Base-by-base conservation (phyloP, 2,797 vertebrate species). In the Poecilia picta region DNA sequence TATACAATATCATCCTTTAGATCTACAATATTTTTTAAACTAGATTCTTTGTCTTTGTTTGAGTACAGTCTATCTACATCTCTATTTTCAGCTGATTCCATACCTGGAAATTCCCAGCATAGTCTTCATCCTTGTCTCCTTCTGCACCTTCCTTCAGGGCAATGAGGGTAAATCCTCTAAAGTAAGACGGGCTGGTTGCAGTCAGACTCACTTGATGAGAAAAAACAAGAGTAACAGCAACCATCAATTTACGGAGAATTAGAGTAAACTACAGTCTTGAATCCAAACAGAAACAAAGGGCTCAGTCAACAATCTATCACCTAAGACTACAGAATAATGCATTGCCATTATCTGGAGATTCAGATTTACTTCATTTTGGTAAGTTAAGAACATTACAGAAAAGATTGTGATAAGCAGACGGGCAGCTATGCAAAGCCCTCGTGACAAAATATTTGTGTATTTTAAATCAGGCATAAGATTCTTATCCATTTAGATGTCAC, bases 71-170 rank as follows among this genome's bases (percentile, higher is more conserved):
- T 78, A 4, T 15, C 11, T n/a, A 18, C 1, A 53, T 36, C 64
- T 6, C 43, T 47, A 3, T 74, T 4, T 79, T 41, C 47, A 74
- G 68, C 73, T 68, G 53, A 10, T 73, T 10, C 84, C 94, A 94
- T 92, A 99, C 98, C 97, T 99, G 97, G 89, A 99, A 99, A 83
- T 94, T 94, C 55, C 98, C 98, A 2, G 95, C 95, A 4, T 99
- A 99, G 90, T 99, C 98, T 13, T 98, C 97, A 47, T 99, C 97
- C 75, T 96, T 97, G 88, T 99, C 97, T n/a, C 98, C 98, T 66
- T 97, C 97, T 84, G 96, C 90, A 10, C 97, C 97, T 75, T 99
- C 97, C 91, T 94, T 98, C 81, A 99, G 93, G 82, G 98, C 97
- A 2, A 99, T 98, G 77, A 99, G 87, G 0, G 97, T 99, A 94